Evolutionary conservation across 2,888 invertebrate genomes (phyloP), one percentile per base, ranked within the genome.

Genomic region (Epinotia nisella): DNA sequence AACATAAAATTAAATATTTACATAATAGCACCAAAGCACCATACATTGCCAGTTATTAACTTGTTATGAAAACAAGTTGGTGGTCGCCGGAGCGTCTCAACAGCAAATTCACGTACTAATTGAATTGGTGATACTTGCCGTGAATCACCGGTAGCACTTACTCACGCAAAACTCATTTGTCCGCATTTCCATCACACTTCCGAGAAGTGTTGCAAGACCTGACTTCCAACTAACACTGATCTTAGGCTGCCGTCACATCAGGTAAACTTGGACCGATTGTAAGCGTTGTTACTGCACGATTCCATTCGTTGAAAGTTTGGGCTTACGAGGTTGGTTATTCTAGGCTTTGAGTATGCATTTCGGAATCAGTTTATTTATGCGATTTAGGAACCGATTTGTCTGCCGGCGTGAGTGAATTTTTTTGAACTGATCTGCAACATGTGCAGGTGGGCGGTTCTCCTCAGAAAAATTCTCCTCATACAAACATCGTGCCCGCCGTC

Each of bases 101-200:
- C 64, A 53, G 7, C n/a, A 53, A 65, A 66, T 66, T 65, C 35
- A 41, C 41, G 39, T 56, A 65, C 35, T 65, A 53, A 65, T 65
- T 65, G 39, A 65, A 65, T 56, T 24, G 55, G 55, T 65, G 65
- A 65, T 35, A 65, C 24, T 56, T 4, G 21, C n/a, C 9, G 61
- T 62, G 49, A 62, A 49, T 62, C 49, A 29, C 49, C 49, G 62
- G 62, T 45, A 45, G 61, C 56, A 71, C 60, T 71, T 71, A 66
- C 59, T 71, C 71, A 71, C 60, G 60, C 59, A 66, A 55, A 29
- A 41, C 49, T 21, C 24, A 10, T 56, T 59, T 17, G 53, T 66
- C 59, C 51, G 15, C 71, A n/a, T 65, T 53, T 51, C 51, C 62
- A 51, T 66, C 29, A 55, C 24, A 59, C 59, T 71, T 71, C 71